phyloP scores from a whole-genome alignment of 2,797 vertebrate genomes.

The Megalops cyprinoides region DNA sequence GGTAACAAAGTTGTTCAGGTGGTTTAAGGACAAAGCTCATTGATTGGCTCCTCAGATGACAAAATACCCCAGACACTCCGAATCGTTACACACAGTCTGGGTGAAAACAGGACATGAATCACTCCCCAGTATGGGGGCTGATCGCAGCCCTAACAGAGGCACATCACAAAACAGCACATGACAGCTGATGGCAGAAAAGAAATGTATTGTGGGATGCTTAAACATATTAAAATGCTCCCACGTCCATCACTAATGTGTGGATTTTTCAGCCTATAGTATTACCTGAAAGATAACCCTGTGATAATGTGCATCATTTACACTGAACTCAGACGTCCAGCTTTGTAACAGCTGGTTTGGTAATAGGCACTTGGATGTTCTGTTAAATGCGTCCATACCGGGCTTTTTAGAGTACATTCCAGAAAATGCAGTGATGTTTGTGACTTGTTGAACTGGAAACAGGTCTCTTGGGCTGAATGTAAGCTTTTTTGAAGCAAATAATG shows the following conservation, averaged over 20 bases:
- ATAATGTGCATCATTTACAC: neutral
- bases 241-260: too few species aligned
- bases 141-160: neutral
- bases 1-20: slow-evolving; percentile 6
- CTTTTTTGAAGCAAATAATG: neutral
- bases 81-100: neutral
- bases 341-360: neutral
- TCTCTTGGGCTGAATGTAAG: neutral
- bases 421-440: neutral
- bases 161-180: too few species aligned
- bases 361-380: neutral
- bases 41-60: slow-evolving; percentile 8
- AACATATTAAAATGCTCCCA: neutral
- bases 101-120: neutral
- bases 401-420: neutral
- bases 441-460: neutral
- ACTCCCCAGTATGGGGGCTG: neutral
- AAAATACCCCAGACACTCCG: neutral
- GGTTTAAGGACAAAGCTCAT: neutral
- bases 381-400: neutral
- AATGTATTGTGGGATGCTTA: neutral
- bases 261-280: neutral
- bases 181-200: neutral
- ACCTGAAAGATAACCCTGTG: neutral
- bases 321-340: neutral